Conservation (phyloP, 2,797 vertebrate species). For the Pantherophis alleghaniensis region DNA sequence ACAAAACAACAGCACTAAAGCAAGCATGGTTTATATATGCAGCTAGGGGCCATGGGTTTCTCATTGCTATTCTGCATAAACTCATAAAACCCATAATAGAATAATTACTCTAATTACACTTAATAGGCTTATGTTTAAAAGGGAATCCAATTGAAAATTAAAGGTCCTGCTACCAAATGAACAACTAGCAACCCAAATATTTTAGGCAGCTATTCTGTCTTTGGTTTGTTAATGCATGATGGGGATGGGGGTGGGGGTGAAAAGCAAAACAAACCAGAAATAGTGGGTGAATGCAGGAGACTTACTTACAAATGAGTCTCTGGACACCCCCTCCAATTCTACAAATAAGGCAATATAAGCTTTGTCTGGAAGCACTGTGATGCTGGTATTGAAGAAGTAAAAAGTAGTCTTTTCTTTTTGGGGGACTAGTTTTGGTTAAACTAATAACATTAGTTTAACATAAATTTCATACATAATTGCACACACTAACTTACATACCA, state of each 20-base stretch:
- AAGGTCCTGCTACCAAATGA: neutral
- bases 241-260: neutral
- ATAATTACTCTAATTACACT: neutral
- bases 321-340: neutral
- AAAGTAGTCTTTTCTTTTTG: neutral
- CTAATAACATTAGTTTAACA: neutral
- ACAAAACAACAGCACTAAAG: neutral
- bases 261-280: neutral
- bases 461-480: neutral
- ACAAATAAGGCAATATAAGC: neutral
- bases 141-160: neutral
- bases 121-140: neutral
- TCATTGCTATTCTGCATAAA: neutral
- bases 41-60: neutral
- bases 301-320: neutral
- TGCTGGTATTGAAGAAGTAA: neutral
- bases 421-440: neutral
- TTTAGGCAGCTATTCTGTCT: neutral
- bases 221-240: neutral
- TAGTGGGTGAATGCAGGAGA: neutral
- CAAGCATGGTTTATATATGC: neutral
- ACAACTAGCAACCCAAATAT: neutral
- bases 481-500: neutral
- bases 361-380: neutral
- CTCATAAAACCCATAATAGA: neutral